These are phyloP conservation scores for Drosophila demipolita DNA, from an alignment of 2,888 invertebrate genomes.

Conservation along the genomic window DNA sequence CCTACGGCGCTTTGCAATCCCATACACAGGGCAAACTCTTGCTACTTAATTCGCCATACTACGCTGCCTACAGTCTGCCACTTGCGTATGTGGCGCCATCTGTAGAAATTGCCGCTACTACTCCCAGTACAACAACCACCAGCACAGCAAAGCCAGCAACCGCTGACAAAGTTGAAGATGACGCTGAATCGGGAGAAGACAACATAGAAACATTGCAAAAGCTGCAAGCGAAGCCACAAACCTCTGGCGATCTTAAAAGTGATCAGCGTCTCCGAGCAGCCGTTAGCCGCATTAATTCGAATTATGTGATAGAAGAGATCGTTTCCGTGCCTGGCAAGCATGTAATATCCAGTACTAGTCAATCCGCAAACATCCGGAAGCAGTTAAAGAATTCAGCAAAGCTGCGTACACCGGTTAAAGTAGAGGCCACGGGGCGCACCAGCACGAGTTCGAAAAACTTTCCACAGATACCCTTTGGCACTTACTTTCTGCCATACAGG, in stretches of 20 bases:
- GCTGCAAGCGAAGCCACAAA: slow-evolving; percentile 65
- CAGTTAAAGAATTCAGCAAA: slow-evolving; percentile 41
- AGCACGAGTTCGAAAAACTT: slow-evolving; percentile 79
- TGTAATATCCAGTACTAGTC: slow-evolving; percentile 56
- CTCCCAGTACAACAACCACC: slow-evolving; percentile 57
- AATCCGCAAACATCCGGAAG: slow-evolving; percentile 1
- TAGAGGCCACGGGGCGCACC: slow-evolving; percentile 82
- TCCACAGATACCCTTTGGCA: slow-evolving; percentile 81
- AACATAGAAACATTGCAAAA: slow-evolving; percentile 57
- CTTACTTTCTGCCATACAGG: slow-evolving; percentile 82
- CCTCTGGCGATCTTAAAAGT: slow-evolving; percentile 64
- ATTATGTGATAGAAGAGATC: slow-evolving; percentile 83
- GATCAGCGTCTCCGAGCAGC: slow-evolving; percentile 78
- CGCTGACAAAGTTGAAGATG: slow-evolving; percentile 30
- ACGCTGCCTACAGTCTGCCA: slow-evolving; percentile 44
- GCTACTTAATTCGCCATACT: slow-evolving; percentile 56
- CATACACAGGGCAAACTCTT: slow-evolving; percentile 32
- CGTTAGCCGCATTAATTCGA: slow-evolving; percentile 79
- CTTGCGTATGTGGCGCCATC: slow-evolving; percentile 64
- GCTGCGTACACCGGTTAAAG: slow-evolving; percentile 63
- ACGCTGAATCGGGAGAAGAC: slow-evolving; percentile 20
- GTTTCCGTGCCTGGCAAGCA: slow-evolving; percentile 78
- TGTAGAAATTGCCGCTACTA: slow-evolving; percentile 15
- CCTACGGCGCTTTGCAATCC: slow-evolving; percentile 56
- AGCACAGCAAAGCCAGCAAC: slow-evolving; percentile 52